These are phyloP conservation scores for Petromus typicus DNA, from an alignment of 2,113 vertebrate species.

Conservation along the genomic window DNA sequence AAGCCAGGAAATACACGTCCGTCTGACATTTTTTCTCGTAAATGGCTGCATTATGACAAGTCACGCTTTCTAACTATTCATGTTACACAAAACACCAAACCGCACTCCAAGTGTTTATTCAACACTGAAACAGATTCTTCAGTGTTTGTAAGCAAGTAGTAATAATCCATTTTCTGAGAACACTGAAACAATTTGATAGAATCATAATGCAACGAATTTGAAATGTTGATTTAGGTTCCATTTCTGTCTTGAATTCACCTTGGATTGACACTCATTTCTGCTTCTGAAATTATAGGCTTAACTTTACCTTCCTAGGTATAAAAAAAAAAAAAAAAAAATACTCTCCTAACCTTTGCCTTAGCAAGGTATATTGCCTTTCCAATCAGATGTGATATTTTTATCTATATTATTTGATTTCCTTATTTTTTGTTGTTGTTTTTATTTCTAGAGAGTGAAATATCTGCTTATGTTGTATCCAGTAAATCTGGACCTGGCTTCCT, in stretches of 20 bases:
- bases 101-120: slow-evolving; percentile 10
- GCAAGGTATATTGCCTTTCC: neutral
- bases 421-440: neutral
- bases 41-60: slow-evolving; percentile 28
- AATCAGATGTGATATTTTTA: neutral
- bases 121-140: slow-evolving; percentile 25
- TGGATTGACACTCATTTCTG: neutral
- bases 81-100: slow-evolving; percentile 13
- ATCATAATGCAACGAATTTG: neutral
- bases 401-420: neutral
- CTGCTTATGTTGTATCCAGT: neutral
- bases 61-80: slow-evolving; percentile 47
- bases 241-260: neutral
- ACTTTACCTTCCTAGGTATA: neutral
- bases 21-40: slow-evolving; percentile 5
- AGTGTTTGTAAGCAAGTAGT: slow-evolving; percentile 6
- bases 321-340: neutral
- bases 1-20: neutral
- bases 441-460: neutral
- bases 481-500: too few species aligned
- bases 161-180: slow-evolving; percentile 17
- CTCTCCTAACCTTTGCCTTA: neutral
- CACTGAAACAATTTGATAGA: neutral
- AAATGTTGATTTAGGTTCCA: neutral
- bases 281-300: neutral